Base-by-base conservation (phyloP, 2,113 vertebrate genomes). In the Nerophis ophidion region DNA sequence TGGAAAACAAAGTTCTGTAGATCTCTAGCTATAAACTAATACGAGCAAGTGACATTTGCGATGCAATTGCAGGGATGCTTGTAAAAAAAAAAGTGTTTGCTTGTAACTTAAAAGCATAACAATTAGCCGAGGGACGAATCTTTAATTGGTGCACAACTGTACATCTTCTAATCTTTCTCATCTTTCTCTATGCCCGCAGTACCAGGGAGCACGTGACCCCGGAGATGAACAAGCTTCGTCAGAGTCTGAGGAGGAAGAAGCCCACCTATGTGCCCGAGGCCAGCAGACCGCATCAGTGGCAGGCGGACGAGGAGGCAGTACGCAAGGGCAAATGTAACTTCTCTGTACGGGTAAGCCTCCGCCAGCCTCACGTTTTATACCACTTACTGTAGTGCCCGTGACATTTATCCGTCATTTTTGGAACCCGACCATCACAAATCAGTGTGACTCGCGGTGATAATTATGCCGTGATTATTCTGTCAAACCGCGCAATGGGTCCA, bases 191-290 rank as follows among this genome's bases (percentile, higher is more conserved):
- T 70, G 44, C 75, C 51, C 33, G 17, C 85, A 90, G 89, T 59
- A 84, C 67, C 76, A 81, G 82, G 83, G 89, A 87, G 80, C 84
- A 90, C 84, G 89, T 91, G 71, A 95, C 91, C 72, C 87, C 89
- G 86, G 91, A 93, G 67, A 96, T 96, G 94, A 95, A 95, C 88
- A 96, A 95, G 87, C 88, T 96, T 86, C 89, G 94, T 49, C 94
- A 95, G 89, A 96, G 94, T 71, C 89, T 96, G 79, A 85, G 94
- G 77, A 91, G 93, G 75, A 93, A 95, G 85, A 95, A 95, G 87
- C 92, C 92, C 44, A 92, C 91, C 42, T 95, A 95, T 0, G 85
- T 95, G 65, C 94, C 94, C 0, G 94, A 96, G 81, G 94, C 94
- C 3, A 95, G 93, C 40, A 90, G 94, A 38, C 94, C 94, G 0